Conservation (phyloP, 2,113 vertebrate species). For the Oryzias celebensis region DNA sequence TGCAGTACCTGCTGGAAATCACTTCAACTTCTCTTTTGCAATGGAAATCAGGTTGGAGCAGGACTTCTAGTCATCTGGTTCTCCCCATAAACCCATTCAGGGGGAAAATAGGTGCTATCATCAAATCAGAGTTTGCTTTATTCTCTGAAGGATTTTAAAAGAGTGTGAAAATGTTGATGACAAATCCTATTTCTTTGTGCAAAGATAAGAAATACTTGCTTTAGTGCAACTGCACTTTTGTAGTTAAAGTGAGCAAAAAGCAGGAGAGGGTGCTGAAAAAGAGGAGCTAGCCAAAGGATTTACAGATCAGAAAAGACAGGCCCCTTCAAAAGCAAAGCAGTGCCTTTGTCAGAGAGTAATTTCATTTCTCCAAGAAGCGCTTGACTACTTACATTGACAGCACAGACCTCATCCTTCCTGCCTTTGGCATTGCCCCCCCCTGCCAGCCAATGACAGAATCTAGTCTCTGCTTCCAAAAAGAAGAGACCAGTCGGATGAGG, state of each 20-base stretch:
- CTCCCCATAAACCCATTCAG: constrained; percentile 23
- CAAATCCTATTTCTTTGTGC: constrained; percentile 65
- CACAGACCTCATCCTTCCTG: constrained; percentile 61
- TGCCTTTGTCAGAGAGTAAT: constrained; percentile 77
- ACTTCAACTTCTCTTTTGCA: constrained; percentile 48
- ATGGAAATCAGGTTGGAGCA: constrained; percentile 42
- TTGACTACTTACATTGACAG: constrained; percentile 75
- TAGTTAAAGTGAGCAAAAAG: constrained; percentile 44
- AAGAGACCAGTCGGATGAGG: constrained; percentile 44
- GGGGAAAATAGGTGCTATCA: constrained; percentile 49
- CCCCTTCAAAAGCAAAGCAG: constrained; percentile 70
- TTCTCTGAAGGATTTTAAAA: constrained; percentile 35
- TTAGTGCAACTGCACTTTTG: constrained; percentile 43
- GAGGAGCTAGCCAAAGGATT: constrained; percentile 64
- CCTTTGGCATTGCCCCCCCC: constrained; percentile 45
- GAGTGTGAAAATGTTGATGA: constrained; percentile 61
- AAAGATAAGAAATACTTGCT: constrained; percentile 55
- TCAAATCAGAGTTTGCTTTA: constrained; percentile 62
- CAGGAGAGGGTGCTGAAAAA: constrained; percentile 27
- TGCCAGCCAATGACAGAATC: constrained; percentile 61
- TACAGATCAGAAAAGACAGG: constrained; percentile 69
- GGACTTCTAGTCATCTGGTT: constrained; percentile 35
- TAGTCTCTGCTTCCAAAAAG: constrained; percentile 55
- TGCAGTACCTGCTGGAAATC: constrained; percentile 28
- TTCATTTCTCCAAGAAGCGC: constrained; percentile 78